These are phyloP conservation scores for Erethizon dorsatum DNA, from an alignment of 2,797 vertebrate species.

Conservation along the genomic window DNA sequence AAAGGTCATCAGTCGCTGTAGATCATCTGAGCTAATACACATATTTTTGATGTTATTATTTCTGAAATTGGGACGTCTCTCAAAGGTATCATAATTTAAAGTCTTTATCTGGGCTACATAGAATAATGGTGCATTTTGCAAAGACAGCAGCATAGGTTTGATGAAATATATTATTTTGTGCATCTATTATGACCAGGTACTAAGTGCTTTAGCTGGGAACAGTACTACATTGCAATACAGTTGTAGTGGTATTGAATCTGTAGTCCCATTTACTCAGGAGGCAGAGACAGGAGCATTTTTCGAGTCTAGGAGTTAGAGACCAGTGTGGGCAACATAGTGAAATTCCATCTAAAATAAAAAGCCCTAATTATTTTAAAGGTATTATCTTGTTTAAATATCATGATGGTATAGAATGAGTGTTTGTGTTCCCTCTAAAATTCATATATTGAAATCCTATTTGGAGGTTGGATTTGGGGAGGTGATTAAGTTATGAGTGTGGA, in stretches of 20 bases:
- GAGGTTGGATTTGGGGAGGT: background rate
- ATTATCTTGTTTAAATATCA: background rate
- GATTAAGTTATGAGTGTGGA: no score
- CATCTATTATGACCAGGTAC: background rate
- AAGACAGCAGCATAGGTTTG: background rate
- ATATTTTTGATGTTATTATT: background rate
- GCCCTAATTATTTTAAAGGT: background rate
- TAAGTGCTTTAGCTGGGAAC: background rate
- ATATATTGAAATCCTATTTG: background rate
- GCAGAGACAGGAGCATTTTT: background rate
- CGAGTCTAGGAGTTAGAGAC: background rate
- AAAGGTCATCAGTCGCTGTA: background rate
- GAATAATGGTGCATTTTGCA: background rate
- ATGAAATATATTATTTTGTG: conserved; percentile 15
- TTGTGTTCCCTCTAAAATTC: background rate
- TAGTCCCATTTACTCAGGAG: background rate
- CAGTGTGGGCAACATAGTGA: background rate
- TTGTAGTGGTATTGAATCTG: background rate
- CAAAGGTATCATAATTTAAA: background rate
- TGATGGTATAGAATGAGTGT: background rate
- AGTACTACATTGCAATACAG: background rate
- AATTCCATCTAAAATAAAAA: background rate
- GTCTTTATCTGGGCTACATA: background rate
- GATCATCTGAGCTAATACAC: background rate
- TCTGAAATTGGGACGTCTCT: conserved; percentile 28